Evolutionary conservation across 1,140 invertebrate species (phyloP).

Genomic region (Oscheius sp.): DNA sequence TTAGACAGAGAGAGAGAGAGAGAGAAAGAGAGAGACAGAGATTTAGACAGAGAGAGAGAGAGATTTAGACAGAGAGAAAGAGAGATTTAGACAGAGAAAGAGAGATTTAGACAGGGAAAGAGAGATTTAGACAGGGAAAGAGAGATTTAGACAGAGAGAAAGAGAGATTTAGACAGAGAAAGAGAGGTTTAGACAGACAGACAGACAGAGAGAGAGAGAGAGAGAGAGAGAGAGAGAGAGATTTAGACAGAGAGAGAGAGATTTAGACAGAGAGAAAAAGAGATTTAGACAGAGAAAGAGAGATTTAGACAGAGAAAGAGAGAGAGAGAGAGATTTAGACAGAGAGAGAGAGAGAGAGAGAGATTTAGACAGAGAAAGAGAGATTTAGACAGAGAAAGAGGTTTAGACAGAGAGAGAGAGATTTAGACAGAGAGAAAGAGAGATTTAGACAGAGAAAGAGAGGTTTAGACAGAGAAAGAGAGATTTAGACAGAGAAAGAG

Average conservation of each 20-base stretch:
- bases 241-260: background rate
- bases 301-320: too few species aligned
- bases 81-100: background rate
- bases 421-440: background rate
- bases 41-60: background rate
- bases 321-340: background rate
- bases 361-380: background rate
- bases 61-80: background rate
- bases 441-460: background rate
- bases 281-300: background rate
- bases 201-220: background rate
- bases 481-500: background rate
- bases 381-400: too few species aligned
- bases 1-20: background rate
- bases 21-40: background rate
- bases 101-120: background rate
- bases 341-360: background rate
- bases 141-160: background rate
- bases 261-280: background rate
- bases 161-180: background rate
- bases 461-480: background rate
- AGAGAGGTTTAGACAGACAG: too few species aligned
- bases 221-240: background rate
- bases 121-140: background rate
- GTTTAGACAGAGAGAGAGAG: background rate